These are phyloP conservation scores for Pseudococcus jackbeardsleyi DNA, from an alignment of 2,888 invertebrate genomes.

Conservation along the genomic window DNA sequence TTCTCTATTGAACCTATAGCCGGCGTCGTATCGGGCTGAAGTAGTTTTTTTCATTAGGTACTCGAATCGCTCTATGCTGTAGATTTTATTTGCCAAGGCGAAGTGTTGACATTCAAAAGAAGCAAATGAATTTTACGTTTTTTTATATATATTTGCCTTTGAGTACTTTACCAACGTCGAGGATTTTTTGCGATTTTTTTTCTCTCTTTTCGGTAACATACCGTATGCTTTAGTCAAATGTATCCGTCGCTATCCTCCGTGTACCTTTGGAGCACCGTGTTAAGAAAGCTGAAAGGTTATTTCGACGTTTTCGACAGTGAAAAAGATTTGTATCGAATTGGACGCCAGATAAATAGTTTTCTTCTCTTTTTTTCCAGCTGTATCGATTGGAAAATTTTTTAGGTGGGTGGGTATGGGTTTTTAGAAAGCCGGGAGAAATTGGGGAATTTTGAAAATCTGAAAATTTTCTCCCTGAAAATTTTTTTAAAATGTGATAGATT, in stretches of 20 bases:
- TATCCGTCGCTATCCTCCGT: background rate
- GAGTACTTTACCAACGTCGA: conserved; percentile 7
- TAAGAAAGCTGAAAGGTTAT: conserved; percentile 10
- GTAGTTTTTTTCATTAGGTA: background rate
- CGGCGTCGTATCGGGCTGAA: background rate
- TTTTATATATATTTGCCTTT: background rate
- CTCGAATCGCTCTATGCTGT: background rate
- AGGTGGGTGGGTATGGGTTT: no score
- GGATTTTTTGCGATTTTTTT: background rate
- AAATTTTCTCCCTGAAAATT: no score
- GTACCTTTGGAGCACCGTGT: background rate
- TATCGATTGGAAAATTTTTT: no score
- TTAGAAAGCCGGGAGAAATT: no score
- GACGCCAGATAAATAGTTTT: conserved; percentile 15
- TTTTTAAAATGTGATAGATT: no score
- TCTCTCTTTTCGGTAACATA: background rate
- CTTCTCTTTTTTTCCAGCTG: background rate
- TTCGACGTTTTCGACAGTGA: conserved; percentile 3
- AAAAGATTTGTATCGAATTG: conserved; percentile 10
- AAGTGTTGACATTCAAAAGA: background rate
- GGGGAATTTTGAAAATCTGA: no score
- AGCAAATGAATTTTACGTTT: conserved; percentile 18
- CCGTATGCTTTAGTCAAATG: background rate
- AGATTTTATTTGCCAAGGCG: background rate
- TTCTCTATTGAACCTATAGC: background rate